Evolutionary conservation across 1,140 invertebrate species (phyloP).

Genomic region (Drosophila elegans): DNA sequence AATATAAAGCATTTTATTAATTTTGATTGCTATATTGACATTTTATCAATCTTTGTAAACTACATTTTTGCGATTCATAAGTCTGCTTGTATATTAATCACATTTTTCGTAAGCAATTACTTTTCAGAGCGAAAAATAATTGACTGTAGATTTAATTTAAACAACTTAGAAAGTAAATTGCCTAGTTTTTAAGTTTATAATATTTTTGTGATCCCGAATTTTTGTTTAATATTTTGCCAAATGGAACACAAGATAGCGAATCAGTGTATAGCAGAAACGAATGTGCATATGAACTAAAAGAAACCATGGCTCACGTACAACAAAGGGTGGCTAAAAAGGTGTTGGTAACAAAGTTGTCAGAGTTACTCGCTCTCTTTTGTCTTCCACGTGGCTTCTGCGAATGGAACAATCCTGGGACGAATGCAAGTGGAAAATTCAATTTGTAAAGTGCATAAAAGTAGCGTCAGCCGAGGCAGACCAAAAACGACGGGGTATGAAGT

Average conservation of each 20-base stretch:
- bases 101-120: too few species aligned
- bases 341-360: constrained; percentile 17
- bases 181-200: too few species aligned
- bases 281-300: neutral
- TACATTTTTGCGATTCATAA: too few species aligned
- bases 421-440: constrained; percentile 82
- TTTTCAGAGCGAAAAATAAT: too few species aligned
- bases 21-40: too few species aligned
- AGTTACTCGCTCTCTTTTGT: constrained; percentile 22
- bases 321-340: constrained; percentile 11
- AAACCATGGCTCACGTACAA: constrained; percentile 1
- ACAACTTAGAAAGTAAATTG: too few species aligned
- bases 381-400: constrained; percentile 20
- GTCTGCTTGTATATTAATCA: too few species aligned
- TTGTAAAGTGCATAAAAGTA: constrained; percentile 82
- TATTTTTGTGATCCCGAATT: too few species aligned
- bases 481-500: constrained; percentile 14
- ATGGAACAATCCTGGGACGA: constrained; percentile 35
- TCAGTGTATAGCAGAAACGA: neutral
- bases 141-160: too few species aligned
- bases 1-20: too few species aligned
- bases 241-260: neutral
- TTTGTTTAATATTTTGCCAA: neutral
- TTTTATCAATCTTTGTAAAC: too few species aligned
- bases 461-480: constrained; percentile 41